Evolutionary conservation across 2,113 vertebrate genomes (phyloP).

Genomic region (Corvus cornix): DNA sequence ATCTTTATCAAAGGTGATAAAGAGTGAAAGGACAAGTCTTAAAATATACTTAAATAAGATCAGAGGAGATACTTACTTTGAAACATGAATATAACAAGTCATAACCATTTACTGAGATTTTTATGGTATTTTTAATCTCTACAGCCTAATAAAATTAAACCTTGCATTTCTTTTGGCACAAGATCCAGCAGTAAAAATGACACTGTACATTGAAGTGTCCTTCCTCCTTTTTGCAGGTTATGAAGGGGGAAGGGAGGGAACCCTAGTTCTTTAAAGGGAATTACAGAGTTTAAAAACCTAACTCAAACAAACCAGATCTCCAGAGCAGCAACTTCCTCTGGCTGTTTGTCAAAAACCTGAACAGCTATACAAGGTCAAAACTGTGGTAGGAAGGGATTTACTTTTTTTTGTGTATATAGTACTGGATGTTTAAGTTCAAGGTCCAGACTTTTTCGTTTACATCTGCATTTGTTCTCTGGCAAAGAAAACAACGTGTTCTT

Average conservation of each 20-base stretch:
- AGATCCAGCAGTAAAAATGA: neutral
- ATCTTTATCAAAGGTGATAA: neutral
- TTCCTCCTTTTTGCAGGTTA: neutral
- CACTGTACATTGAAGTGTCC: neutral
- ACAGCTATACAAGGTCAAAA: neutral
- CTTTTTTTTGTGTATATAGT: neutral
- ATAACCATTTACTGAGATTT: neutral
- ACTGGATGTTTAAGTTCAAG: constrained; percentile 7
- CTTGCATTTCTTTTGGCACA: neutral
- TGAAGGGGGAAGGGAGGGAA: neutral
- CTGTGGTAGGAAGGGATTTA: neutral
- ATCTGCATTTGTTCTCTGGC: neutral
- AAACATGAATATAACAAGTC: neutral
- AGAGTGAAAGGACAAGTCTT: neutral
- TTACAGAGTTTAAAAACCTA: neutral
- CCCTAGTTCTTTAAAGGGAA: neutral
- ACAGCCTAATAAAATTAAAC: neutral
- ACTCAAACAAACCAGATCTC: neutral
- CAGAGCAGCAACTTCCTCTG: neutral
- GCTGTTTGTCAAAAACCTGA: neutral
- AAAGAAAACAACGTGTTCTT: neutral
- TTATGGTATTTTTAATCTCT: neutral
- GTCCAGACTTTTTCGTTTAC: neutral
- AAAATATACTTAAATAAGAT: neutral
- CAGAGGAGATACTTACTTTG: neutral